These are phyloP conservation scores for Lochmaea crataegi DNA, from an alignment of 2,888 invertebrate genomes.

Conservation along the genomic window DNA sequence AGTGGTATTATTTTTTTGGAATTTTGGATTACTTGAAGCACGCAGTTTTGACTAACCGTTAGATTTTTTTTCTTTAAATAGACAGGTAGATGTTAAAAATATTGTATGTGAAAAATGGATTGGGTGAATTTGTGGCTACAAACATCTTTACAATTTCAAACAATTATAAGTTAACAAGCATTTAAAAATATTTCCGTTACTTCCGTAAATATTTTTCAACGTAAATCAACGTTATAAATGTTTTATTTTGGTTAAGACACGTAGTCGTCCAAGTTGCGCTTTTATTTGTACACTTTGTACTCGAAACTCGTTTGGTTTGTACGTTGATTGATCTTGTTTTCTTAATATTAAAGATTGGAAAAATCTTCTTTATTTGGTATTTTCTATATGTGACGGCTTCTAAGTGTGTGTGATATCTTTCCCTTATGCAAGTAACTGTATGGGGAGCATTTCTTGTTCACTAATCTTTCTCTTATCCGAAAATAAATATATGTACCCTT, in stretches of 20 bases:
- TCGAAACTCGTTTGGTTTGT: conserved; percentile 13
- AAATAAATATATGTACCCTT: conserved; percentile 66
- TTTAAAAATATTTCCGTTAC: conserved; percentile 10
- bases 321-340: conserved; percentile 30
- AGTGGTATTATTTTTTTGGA: conserved; percentile 9
- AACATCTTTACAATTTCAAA: background rate
- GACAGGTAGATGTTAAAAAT: conserved; percentile 30
- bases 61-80: conserved; percentile 39
- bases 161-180: conserved; percentile 9
- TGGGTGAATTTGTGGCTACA: conserved; percentile 20
- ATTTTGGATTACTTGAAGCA: conserved; percentile 34
- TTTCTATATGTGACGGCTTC: conserved; percentile 35
- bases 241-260: background rate
- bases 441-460: conserved; percentile 34
- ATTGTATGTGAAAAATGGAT: conserved; percentile 42
- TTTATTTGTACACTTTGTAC: background rate
- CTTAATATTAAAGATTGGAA: conserved; percentile 26
- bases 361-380: conserved; percentile 25
- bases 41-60: conserved; percentile 32
- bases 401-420: conserved; percentile 46
- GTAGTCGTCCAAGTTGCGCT: background rate
- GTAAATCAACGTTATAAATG: background rate
- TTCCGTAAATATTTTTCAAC: background rate
- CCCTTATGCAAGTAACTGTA: conserved; percentile 54
- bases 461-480: conserved; percentile 39